phyloP scores from a whole-genome alignment of 2,113 vertebrate genomes.

The Reinhardtius hippoglossoides region DNA sequence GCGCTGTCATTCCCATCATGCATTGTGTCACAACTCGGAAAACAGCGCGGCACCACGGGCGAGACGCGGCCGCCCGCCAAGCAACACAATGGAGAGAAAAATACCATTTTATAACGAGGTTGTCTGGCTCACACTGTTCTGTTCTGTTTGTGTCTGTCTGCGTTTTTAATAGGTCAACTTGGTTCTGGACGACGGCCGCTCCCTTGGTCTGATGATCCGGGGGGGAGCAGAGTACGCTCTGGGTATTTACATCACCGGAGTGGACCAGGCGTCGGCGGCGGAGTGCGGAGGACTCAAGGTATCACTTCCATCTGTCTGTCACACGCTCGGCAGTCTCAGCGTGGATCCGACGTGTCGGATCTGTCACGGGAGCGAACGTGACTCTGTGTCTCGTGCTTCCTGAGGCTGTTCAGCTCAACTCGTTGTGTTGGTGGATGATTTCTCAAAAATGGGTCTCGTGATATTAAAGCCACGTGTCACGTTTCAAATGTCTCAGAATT shows the following conservation, averaged over 20 bases:
- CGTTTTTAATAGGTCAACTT: constrained; percentile 90
- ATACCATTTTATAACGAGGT: constrained; percentile 19
- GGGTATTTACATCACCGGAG: constrained; percentile 96
- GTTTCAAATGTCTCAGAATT: too few relatives aligned
- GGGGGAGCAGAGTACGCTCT: constrained; percentile 95
- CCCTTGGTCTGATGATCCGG: constrained; percentile 94
- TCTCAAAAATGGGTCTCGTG: too few relatives aligned
- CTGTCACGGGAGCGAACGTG: too few relatives aligned
- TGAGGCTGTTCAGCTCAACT: too few relatives aligned
- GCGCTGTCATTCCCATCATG: too few relatives aligned
- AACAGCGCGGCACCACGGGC: too few relatives aligned
- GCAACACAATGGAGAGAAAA: background rate
- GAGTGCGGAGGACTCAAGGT: constrained; percentile 96
- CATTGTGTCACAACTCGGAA: too few relatives aligned
- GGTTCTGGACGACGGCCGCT: constrained; percentile 93
- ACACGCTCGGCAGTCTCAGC: too few relatives aligned
- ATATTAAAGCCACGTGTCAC: too few relatives aligned
- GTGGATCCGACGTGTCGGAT: too few relatives aligned
- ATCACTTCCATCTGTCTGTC: constrained; percentile 17
- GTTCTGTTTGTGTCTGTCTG: constrained; percentile 11
- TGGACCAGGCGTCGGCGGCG: constrained; percentile 93
- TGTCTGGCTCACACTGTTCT: background rate
- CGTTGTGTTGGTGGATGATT: too few relatives aligned
- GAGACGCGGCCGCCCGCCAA: background rate
- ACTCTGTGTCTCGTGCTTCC: too few relatives aligned